Evolutionary conservation across 1,140 invertebrate species (phyloP), one percentile per base, ranked within the genome.

Genomic region (Lepidurus packardi): DNA sequence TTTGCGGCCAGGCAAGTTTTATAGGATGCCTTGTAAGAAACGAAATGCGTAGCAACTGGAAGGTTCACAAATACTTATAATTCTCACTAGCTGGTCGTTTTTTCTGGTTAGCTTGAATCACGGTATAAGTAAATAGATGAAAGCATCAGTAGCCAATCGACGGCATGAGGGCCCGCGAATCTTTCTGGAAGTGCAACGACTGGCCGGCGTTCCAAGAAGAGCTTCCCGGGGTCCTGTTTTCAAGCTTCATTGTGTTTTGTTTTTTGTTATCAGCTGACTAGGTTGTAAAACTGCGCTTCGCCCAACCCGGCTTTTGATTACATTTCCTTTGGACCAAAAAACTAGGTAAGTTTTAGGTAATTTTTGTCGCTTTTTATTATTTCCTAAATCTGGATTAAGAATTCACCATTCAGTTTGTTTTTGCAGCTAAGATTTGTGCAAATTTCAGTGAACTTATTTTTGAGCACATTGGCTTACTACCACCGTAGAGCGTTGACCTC

Each of bases 251-350:
- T 78, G 77, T 16, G 0, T 73, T 13, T 11, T 42, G 75, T 24
- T 25, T 79, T 53, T 65, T 25, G 7, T n/a, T 73, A 65, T 65
- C 53, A 65, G 53, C 53, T 65, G 53, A 65, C 53, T 65, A 65
- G 53, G 3, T 3, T 34, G 3, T 3, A 34, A 34, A 65, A 65
- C 53, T 65, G 53, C 53, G 53, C 53, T 65, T 16, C 13, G 53
- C 53, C 53, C 13, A 16, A 9, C 53, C 53, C 53, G 21, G 53
- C 16, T 21, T 65, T 65, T 65, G 21, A n/a, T 21, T n/a, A 65
- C 21, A 65, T 21, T 21, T 65, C 21, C 21, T 65, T 13, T 65
- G 16, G 53, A 21, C 16, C 13, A 9, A 7, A 9, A 65, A 65
- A 65, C 53, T 65, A 65, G 21, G 53, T 65, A 65, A 65, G 6